These are phyloP conservation scores for Pangasianodon gigas DNA, from an alignment of 2,113 vertebrate genomes.

Conservation along the genomic window DNA sequence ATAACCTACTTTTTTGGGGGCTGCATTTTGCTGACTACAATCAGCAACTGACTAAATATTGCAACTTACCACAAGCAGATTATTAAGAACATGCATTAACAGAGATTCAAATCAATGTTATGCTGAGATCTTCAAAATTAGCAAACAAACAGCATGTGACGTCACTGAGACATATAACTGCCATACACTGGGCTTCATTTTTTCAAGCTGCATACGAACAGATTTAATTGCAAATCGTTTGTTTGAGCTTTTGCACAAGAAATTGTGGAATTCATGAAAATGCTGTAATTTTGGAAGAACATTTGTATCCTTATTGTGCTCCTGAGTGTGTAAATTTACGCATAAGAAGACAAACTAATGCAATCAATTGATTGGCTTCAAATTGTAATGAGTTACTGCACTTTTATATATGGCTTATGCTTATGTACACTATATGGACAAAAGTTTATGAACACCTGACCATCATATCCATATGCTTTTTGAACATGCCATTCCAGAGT, in stretches of 20 bases:
- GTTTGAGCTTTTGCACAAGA: neutral
- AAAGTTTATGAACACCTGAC: neutral
- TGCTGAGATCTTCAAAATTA: neutral
- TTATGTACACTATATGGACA: neutral
- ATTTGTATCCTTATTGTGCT: neutral
- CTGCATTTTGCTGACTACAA: neutral
- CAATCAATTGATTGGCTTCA: neutral
- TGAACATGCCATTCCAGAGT: neutral
- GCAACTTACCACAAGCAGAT: neutral
- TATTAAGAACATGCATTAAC: neutral
- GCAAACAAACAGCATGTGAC: neutral
- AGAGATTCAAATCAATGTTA: neutral
- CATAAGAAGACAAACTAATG: neutral
- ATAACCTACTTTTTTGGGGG: neutral
- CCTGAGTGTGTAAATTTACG: neutral
- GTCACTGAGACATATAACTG: neutral
- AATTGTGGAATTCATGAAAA: neutral
- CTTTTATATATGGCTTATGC: neutral
- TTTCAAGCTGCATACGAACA: neutral
- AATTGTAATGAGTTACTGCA: neutral
- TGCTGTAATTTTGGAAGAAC: neutral
- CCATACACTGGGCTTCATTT: neutral
- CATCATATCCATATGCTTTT: neutral
- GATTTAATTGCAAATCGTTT: neutral
- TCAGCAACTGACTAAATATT: neutral